Evolutionary conservation across 2,888 invertebrate genomes (phyloP), one percentile per base, ranked within the genome.

Genomic region (Leucoma salicis): DNA sequence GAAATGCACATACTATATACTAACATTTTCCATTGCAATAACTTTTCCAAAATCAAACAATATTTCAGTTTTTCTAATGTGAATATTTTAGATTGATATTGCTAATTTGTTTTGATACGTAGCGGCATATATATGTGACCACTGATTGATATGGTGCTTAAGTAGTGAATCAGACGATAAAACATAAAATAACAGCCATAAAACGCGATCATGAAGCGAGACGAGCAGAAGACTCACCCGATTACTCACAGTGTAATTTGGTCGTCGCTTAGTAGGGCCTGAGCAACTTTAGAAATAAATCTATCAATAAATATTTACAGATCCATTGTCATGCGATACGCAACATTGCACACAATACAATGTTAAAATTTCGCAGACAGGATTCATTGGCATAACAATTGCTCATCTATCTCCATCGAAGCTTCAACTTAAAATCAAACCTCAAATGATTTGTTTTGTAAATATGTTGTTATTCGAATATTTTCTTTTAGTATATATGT

Each of bases 211-310:
- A 77, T 76, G 57, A 62, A 77, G 70, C 76, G 79, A 71, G 67
- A 76, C 82, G 75, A 72, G 66, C 65, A 67, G 70, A 70, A 71
- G 75, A 82, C 78, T 82, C 82, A 80, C 68, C 71, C 75, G 78
- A 79, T 86, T 86, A 82, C 80, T 86, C 85, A 83, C 71, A 70
- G 74, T 73, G 75, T 82, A 83, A 85, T 85, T 86, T 80, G 60
- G 81, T 80, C 76, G 69, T 70, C 64, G 68, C 63, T 55, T 64
- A 65, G 63, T 58, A 64, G 59, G 63, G 66, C 66, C 74, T 69
- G 53, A 66, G 65, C 60, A 63, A 66, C 68, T 74, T 63, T 57
- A 71, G 65, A 60, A 74, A 83, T 84, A 83, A 82, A 79, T 79
- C 77, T 79, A 80, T 84, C 82, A 66, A 81, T 82, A 84, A 80